A percentile compares a stretch with the other conserved stretches of the same genome.
These are phyloP conservation scores for Cabera pusaria DNA, from an alignment of 2,888 invertebrate species.

Conservation along the genomic window DNA sequence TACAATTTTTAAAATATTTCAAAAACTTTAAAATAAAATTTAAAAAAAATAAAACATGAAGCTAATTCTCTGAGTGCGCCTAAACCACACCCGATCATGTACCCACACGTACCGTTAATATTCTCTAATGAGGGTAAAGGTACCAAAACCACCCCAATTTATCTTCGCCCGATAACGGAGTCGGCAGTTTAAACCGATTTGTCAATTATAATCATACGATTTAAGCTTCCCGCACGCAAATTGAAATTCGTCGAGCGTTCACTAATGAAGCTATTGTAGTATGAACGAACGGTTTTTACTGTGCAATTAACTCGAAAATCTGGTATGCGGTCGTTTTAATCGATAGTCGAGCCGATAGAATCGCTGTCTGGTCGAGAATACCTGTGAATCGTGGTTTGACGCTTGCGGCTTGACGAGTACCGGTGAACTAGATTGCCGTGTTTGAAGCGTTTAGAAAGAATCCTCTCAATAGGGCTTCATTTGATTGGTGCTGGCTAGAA, in stretches of 20 bases:
- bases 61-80: too few relatives aligned
- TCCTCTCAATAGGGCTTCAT: too few relatives aligned
- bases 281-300: conserved; percentile 51
- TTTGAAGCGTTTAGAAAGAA: too few relatives aligned
- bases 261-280: conserved; percentile 64
- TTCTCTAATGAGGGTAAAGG: too few relatives aligned
- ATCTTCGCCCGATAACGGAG: conserved; percentile 10
- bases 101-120: too few relatives aligned
- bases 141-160: conserved; percentile 5
- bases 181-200: conserved; percentile 37
- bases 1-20: too few relatives aligned
- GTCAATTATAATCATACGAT: conserved; percentile 50
- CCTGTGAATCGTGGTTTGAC: conserved; percentile 31
- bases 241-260: conserved; percentile 50
- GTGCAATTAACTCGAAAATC: conserved; percentile 61
- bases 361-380: conserved; percentile 38
- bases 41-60: too few relatives aligned
- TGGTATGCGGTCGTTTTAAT: conserved; percentile 55
- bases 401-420: too few relatives aligned
- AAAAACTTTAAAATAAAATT: too few relatives aligned
- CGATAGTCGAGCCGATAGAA: conserved; percentile 34
- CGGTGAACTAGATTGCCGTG: too few relatives aligned
- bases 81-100: too few relatives aligned
- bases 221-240: conserved; percentile 43
- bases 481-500: too few relatives aligned